These are phyloP conservation scores for Crotalus viridis DNA, from an alignment of 2,113 vertebrate genomes.

Conservation along the genomic window DNA sequence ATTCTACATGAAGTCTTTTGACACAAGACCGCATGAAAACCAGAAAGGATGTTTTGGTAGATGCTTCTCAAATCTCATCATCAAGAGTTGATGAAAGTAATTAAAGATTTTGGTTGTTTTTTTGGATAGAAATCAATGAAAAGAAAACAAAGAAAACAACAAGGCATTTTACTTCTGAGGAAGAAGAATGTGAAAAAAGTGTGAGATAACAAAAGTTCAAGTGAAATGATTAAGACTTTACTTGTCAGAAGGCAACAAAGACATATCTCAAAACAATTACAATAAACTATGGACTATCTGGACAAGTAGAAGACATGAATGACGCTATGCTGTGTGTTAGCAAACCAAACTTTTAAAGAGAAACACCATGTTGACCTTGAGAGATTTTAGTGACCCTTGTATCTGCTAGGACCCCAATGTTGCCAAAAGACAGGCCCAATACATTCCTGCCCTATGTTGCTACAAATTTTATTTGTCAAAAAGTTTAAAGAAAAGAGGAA, in stretches of 20 bases:
- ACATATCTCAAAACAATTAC: not conserved
- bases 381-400: not conserved
- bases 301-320: not conserved
- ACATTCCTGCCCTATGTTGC: not conserved
- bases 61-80: not conserved
- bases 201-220: not conserved
- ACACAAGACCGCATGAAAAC: not conserved
- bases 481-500: not conserved
- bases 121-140: not conserved
- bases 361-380: not conserved
- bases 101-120: not conserved
- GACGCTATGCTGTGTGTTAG: not conserved
- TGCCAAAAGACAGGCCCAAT: not conserved
- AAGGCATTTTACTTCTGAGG: not conserved
- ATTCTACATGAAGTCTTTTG: not conserved
- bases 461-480: not conserved
- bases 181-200: not conserved
- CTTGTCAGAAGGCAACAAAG: not conserved
- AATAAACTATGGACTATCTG: not conserved
- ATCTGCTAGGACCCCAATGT: not conserved
- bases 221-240: not conserved
- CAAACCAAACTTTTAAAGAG: not conserved
- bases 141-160: not conserved
- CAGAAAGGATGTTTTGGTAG: not conserved
- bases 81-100: not conserved